A percentile compares a stretch with the other conserved stretches of the same genome.
These are phyloP conservation scores for Calephelis virginiensis DNA, from an alignment of 1,140 invertebrate species.

Conservation along the genomic window DNA sequence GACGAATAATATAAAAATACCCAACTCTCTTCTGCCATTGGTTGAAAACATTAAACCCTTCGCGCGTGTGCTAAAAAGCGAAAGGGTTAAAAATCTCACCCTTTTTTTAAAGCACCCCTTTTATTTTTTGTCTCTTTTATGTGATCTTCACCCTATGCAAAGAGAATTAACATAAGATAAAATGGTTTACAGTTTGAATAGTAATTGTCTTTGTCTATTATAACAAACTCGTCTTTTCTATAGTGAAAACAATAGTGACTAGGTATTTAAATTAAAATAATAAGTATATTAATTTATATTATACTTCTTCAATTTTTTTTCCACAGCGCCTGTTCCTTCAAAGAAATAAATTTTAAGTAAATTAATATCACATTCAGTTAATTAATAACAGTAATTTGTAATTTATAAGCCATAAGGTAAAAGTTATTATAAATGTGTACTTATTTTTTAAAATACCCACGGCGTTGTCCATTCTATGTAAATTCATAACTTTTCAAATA, in stretches of 20 bases:
- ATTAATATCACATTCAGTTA: neutral
- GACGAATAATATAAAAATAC: slow-evolving; percentile 59
- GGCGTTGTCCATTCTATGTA: neutral
- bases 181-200: neutral
- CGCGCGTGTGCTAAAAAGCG: slow-evolving; percentile 75
- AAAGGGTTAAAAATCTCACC: slow-evolving; percentile 71
- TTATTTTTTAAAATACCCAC: slow-evolving; percentile 1
- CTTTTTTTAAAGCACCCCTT: slow-evolving; percentile 55
- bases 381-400: neutral
- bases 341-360: neutral
- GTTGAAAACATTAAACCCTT: slow-evolving; percentile 58
- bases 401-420: neutral
- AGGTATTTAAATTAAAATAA: too few relatives aligned
- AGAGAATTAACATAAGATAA: neutral
- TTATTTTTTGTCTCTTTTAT: slow-evolving; percentile 52
- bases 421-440: neutral
- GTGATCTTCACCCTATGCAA: neutral
- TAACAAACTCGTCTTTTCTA: neutral
- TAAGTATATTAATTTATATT: too few relatives aligned
- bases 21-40: slow-evolving; percentile 59
- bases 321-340: too few relatives aligned
- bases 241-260: neutral
- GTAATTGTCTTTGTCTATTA: neutral
- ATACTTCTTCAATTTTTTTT: too few relatives aligned
- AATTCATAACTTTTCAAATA: too few relatives aligned